Evolutionary conservation across 2,888 invertebrate genomes (phyloP), one percentile per base, ranked within the genome.

Genomic region (Ennomos fuscantarius): DNA sequence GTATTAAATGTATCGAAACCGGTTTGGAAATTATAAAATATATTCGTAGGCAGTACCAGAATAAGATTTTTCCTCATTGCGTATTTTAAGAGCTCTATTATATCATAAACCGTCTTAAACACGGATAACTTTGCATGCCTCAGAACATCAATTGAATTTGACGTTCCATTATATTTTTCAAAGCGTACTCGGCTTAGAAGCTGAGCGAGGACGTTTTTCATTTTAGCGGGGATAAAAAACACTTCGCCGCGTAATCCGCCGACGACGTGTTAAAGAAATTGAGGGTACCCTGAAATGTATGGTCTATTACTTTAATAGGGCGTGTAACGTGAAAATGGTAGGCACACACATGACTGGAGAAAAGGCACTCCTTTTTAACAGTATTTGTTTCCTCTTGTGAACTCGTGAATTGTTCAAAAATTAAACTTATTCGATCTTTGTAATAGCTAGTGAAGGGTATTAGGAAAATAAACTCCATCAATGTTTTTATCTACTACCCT

Each of bases 131-230:
- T 51, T 37, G 41, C 41, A 45, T 46, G 50, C 45, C 45, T 49
- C 11, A 55, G 45, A 57, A 60, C 36, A 51, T 58, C 57, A 62
- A 65, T 60, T 54, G 55, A 56, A 54, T 61, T 62, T 65, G 55
- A 60, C 58, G 54, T 58, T 53, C 53, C 55, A 53, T 55, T 58
- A 57, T 60, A 55, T 51, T 40, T 47, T 45, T 41, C 34, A 36
- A 50, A 44, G 59, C 59, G 57, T 50, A 45, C 51, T 39, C 39
- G 40, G 46, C 55, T 60, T 52, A 55, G 43, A 35, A 47, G 49
- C 45, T 55, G 15, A 52, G 40, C 48, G 35, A 24, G 32, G 37
- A 45, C 37, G 55, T 50, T 63, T 58, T 60, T 42, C 41, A 60
- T 56, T 54, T 56, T 44, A 36, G 9, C 41, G 11, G 41, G 46